These are phyloP conservation scores for Idris sp. DNA, from an alignment of 1,140 invertebrate genomes.

Conservation along the genomic window DNA sequence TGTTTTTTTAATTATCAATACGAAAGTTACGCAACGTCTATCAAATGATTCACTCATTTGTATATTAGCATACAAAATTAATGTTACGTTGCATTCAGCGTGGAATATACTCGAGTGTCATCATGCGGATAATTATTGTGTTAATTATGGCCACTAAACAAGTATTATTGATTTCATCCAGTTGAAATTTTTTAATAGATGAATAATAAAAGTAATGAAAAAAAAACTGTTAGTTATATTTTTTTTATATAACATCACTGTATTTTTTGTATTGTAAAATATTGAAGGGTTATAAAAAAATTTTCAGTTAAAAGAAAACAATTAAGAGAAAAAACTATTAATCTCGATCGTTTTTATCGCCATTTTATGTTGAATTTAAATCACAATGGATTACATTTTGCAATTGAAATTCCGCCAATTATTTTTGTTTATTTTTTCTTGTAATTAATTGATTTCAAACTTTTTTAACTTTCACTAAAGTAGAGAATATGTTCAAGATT, in stretches of 20 bases:
- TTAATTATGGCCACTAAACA: slow-evolving; percentile 30
- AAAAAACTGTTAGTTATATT: no score
- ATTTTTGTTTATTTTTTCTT: neutral
- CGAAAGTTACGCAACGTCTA: slow-evolving; percentile 23
- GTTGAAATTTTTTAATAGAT: no score
- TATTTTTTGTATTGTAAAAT: neutral
- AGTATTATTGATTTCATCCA: slow-evolving; percentile 23
- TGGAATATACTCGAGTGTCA: slow-evolving; percentile 27
- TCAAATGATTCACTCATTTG: slow-evolving; percentile 26
- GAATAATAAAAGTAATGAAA: no score
- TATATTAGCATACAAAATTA: slow-evolving; percentile 32
- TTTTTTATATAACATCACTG: neutral
- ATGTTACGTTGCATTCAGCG: slow-evolving; percentile 20
- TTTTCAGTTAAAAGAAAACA: slow-evolving; percentile 23
- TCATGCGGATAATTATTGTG: slow-evolving; percentile 25
- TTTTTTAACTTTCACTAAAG: neutral
- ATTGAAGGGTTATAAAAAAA: slow-evolving; percentile 13
- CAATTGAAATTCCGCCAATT: neutral
- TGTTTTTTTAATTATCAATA: slow-evolving; percentile 2
- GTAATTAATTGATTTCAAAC: slow-evolving; percentile 9
- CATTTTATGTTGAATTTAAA: slow-evolving; percentile 6
- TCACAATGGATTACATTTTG: slow-evolving; percentile 20
- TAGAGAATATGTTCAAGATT: no score
- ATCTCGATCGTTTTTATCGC: slow-evolving; percentile 8
- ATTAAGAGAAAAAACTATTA: slow-evolving; percentile 22